Percentiles rank a stretch among this genome's conserved stretches.
phyloP scores from a whole-genome alignment of 2,888 invertebrate species.

The Tuberolachnus salignus region DNA sequence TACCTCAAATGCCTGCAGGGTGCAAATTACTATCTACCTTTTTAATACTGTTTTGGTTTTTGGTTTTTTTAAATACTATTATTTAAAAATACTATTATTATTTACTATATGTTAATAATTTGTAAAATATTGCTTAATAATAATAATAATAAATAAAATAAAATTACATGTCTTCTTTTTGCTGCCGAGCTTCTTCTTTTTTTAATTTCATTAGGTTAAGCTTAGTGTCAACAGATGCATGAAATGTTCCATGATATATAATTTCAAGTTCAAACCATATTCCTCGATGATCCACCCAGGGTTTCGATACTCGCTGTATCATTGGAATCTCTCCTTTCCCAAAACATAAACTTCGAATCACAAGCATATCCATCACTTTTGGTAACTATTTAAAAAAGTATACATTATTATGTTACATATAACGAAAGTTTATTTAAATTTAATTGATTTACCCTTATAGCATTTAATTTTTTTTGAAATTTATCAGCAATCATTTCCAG shows the following conservation, averaged over 20 bases:
- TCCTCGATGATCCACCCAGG: slow-evolving; percentile 64
- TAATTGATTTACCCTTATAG: slow-evolving; percentile 71
- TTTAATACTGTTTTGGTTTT: too few species aligned
- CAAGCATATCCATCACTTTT: slow-evolving; percentile 53
- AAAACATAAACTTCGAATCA: slow-evolving; percentile 51
- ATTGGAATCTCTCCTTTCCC: slow-evolving; percentile 54
- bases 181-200: slow-evolving; percentile 51
- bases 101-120: neutral
- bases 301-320: slow-evolving; percentile 41
- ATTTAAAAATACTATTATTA: too few species aligned
- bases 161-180: slow-evolving; percentile 44
- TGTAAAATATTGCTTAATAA: neutral
- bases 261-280: slow-evolving; percentile 88
- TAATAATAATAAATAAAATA: neutral
- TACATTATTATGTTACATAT: neutral
- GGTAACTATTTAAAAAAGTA: slow-evolving; percentile 33
- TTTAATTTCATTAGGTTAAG: slow-evolving; percentile 78
- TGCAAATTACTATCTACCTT: too few species aligned
- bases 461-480: slow-evolving; percentile 84
- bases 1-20: too few species aligned
- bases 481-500: slow-evolving; percentile 74
- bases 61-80: too few species aligned
- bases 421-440: neutral
- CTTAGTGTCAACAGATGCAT: slow-evolving; percentile 86
- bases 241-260: slow-evolving; percentile 77